Base-by-base conservation (phyloP, 1,140 invertebrate genomes). In the Lasaia peninsularis region DNA sequence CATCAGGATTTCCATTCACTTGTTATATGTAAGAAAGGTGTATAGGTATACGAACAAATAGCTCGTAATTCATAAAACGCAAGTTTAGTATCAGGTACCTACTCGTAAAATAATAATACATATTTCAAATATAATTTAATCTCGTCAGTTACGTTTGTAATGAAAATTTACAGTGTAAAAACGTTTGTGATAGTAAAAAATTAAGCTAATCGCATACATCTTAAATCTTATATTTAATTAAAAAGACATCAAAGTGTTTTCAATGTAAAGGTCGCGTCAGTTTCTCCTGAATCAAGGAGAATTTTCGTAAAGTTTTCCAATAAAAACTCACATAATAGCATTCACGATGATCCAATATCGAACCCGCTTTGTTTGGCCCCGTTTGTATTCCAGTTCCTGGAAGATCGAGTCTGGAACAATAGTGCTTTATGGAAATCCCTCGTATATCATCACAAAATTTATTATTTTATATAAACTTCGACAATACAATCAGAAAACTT, bases 251-350 rank as follows among this genome's bases (percentile, higher is more conserved):
- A 31, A 33, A 18, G 16, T 18, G 9, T 35, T 35, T 10, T 34
- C 34, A 53, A 53, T 35, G 16, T 52, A 18, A 34, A 52, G 31
- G 24, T 18, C 52, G 21, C 56, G 52, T 33, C 51, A 40, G 31
- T 53, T 62, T 52, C 49, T 62, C 40, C 52, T 48, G 35, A 63
- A 52, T 63, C 59, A 58, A 44, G 48, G 56, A 21, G 53, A 60
- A 60, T 56, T 62, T 61, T 56, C 37, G 24, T 28, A 59, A 65
- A 65, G 56, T 65, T 65, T 65, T 65, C 59, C 60, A 65, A 65
- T 65, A 65, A 62, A 65, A 65, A 62, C 63, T 65, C 60, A 24
- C 31, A 65, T 62, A 65, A 65, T 61, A 44, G 55, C 55, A 55
- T 58, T 57, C 58, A 52, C 48, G 62, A 63, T 61, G 59, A 65